Evolutionary conservation across 1,140 invertebrate species (phyloP).

Genomic region (Aphidius ervi): DNA sequence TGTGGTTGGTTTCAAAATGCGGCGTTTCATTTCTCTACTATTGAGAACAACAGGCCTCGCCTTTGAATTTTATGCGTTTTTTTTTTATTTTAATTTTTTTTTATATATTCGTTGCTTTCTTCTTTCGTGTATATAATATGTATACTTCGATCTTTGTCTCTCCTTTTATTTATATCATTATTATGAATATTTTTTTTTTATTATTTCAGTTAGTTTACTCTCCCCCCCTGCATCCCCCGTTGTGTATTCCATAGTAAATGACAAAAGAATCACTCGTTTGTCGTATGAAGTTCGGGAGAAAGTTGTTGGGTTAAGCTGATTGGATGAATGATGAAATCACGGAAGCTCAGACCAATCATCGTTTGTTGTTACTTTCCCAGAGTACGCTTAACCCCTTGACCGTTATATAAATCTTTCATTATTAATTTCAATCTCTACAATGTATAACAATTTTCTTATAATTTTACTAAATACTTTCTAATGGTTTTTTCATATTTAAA

Average conservation of each 20-base stretch:
- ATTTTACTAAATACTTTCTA: neutral
- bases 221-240: neutral
- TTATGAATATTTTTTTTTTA: too few relatives aligned
- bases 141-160: too few relatives aligned
- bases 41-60: conserved; percentile 4
- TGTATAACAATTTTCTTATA: neutral
- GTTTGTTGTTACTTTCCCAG: conserved; percentile 39
- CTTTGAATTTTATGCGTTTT: conserved; percentile 13
- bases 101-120: neutral
- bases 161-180: too few relatives aligned
- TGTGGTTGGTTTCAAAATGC: conserved; percentile 10
- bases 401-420: conserved; percentile 34
- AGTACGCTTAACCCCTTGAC: conserved; percentile 36
- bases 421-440: neutral
- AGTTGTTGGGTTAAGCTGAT: conserved; percentile 38
- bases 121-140: too few relatives aligned
- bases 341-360: conserved; percentile 36
- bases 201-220: neutral
- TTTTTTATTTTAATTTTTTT: neutral
- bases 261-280: conserved; percentile 17
- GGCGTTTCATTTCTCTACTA: conserved; percentile 2
- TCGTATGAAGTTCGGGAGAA: conserved; percentile 38
- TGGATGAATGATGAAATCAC: conserved; percentile 39
- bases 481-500: neutral
- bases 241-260: too few relatives aligned